Evolutionary conservation across 2,888 invertebrate species (phyloP).

Genomic region (Noctua janthina): DNA sequence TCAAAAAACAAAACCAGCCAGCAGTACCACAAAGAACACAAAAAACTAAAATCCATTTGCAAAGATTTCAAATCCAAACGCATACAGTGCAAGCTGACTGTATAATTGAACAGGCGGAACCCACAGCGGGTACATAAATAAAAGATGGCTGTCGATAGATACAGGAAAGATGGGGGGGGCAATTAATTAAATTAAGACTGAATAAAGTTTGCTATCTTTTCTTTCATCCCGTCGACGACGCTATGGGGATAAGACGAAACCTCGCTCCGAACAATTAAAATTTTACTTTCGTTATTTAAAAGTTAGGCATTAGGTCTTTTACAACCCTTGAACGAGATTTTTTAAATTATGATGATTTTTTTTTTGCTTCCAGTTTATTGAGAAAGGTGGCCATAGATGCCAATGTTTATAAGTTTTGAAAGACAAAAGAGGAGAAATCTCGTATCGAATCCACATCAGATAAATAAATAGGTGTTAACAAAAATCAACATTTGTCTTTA

Average conservation of each 20-base stretch:
- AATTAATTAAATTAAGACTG: constrained; percentile 83
- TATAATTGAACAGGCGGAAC: constrained; percentile 65
- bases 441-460: neutral
- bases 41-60: constrained; percentile 42
- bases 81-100: constrained; percentile 57
- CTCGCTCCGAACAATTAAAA: constrained; percentile 73
- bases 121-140: constrained; percentile 71
- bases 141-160: constrained; percentile 75
- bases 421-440: neutral
- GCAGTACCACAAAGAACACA: constrained; percentile 15
- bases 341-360: neutral
- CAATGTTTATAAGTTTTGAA: neutral
- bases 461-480: neutral
- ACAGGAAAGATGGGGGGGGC: constrained; percentile 72
- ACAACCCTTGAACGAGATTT: constrained; percentile 2
- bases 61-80: constrained; percentile 57
- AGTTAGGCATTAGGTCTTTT: constrained; percentile 45
- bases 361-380: neutral
- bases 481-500: neutral
- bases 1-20: constrained; percentile 4
- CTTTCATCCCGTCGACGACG: constrained; percentile 72
- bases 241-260: constrained; percentile 67
- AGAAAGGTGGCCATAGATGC: neutral
- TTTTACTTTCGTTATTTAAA: constrained; percentile 60
- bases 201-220: constrained; percentile 79